Evolutionary conservation across 2,888 invertebrate genomes (phyloP).

Genomic region (Chymomyza fuscimana): DNA sequence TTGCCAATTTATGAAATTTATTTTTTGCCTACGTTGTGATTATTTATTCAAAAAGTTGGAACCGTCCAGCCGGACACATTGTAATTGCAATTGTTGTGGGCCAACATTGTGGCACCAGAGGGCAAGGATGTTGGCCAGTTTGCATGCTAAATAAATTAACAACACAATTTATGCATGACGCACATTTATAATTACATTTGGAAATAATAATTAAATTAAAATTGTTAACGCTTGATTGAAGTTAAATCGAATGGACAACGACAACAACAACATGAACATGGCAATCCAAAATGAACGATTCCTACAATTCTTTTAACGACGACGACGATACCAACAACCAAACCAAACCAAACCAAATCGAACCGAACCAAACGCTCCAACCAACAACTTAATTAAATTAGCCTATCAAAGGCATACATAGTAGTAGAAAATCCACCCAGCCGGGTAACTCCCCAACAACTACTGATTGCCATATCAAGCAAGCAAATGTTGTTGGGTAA

Average conservation of each 20-base stretch:
- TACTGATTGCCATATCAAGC: neutral
- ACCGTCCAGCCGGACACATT: constrained; percentile 34
- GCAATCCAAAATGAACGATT: constrained; percentile 8
- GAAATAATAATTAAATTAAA: constrained; percentile 75
- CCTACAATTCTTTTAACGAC: constrained; percentile 13
- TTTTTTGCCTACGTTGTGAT: constrained; percentile 71
- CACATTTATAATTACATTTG: constrained; percentile 75
- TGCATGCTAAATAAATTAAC: constrained; percentile 64
- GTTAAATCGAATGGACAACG: constrained; percentile 62
- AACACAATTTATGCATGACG: constrained; percentile 70
- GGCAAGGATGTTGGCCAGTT: neutral
- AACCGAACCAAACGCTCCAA: neutral
- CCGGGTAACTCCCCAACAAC: neutral
- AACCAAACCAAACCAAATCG: neutral
- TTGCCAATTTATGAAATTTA: constrained; percentile 64
- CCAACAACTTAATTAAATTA: constrained; percentile 63
- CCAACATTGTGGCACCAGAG: neutral
- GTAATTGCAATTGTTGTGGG: constrained; percentile 41
- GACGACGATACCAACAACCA: constrained; percentile 1
- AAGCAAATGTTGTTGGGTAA: neutral
- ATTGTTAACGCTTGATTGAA: constrained; percentile 76
- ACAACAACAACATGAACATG: neutral
- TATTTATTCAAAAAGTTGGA: constrained; percentile 66
- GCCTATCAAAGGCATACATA: constrained; percentile 44
- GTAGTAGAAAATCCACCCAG: constrained; percentile 1